Evolutionary conservation across 64 coral and sea anemone genomes (phyloP).

Genomic region (Acropora yongei): DNA sequence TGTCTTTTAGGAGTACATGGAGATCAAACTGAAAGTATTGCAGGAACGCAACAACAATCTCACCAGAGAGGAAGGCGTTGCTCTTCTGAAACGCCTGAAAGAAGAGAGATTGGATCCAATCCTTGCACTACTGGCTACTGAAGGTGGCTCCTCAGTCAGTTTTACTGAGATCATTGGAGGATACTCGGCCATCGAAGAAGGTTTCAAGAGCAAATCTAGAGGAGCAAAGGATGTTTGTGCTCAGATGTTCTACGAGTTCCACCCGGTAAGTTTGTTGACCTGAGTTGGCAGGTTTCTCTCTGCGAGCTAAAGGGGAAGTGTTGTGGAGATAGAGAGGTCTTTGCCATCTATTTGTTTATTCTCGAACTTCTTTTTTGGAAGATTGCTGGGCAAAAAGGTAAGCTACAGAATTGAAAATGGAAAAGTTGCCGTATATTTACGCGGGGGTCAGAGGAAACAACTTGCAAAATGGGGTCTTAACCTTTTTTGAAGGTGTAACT

Average conservation of each 20-base stretch:
- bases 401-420: too few relatives aligned
- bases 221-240: constrained; percentile 72
- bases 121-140: not conserved
- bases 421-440: too few relatives aligned
- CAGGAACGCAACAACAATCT: constrained; percentile 10
- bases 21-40: not conserved
- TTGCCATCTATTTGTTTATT: too few relatives aligned
- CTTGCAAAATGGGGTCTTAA: too few relatives aligned
- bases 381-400: too few relatives aligned
- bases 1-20: constrained; percentile 22
- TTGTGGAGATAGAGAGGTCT: too few relatives aligned
- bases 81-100: not conserved
- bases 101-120: constrained; percentile 8
- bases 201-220: constrained; percentile 15
- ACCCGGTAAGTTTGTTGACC: constrained; percentile 75
- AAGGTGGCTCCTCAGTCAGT: constrained; percentile 33
- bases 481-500: too few relatives aligned
- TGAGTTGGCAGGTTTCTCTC: too few relatives aligned
- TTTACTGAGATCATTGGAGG: constrained; percentile 63
- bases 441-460: too few relatives aligned
- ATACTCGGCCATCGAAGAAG: constrained; percentile 51
- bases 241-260: constrained; percentile 61
- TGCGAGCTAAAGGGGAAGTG: too few relatives aligned
- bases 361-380: too few relatives aligned
- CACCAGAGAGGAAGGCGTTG: not conserved